A percentile compares a stretch with the other conserved stretches of the same genome.
Evolutionary conservation across 1,140 invertebrate genomes (phyloP).

Genomic region (Mylabris phalerata): DNA sequence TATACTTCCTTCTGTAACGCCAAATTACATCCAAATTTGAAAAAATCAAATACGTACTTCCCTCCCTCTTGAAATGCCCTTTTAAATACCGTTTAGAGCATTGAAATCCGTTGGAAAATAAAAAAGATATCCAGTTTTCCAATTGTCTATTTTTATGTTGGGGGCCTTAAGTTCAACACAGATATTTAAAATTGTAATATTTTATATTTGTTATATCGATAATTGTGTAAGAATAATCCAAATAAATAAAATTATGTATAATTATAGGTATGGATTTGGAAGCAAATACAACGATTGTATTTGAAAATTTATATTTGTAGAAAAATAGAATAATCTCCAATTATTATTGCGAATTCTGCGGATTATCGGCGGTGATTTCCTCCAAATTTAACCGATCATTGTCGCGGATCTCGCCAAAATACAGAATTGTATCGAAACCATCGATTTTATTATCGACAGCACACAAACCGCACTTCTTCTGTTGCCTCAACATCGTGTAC

Average conservation of each 20-base stretch:
- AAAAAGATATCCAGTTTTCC: no score
- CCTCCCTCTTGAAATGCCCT: no score
- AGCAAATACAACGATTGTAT: no score
- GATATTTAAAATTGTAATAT: not conserved
- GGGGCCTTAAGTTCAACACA: slow-evolving; percentile 17
- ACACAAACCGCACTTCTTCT: slow-evolving; percentile 26
- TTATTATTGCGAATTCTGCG: no score
- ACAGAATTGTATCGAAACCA: not conserved
- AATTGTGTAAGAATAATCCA: not conserved
- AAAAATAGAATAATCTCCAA: not conserved
- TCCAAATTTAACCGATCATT: slow-evolving; percentile 10
- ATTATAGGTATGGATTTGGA: not conserved
- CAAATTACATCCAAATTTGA: no score
- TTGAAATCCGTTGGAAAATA: no score
- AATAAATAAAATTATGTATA: not conserved
- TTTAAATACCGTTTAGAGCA: no score
- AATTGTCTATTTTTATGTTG: no score
- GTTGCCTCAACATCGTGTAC: slow-evolving; percentile 21
- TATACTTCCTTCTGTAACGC: no score
- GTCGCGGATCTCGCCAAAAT: not conserved
- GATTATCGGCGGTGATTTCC: not conserved
- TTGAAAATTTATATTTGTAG: not conserved
- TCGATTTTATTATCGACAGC: slow-evolving; percentile 13
- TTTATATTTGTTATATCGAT: not conserved
- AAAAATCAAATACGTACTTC: no score